Percentiles rank a stretch among this genome's conserved stretches.
Evolutionary conservation across 1,140 invertebrate species (phyloP).

Genomic region (Potamilus streckersoni): DNA sequence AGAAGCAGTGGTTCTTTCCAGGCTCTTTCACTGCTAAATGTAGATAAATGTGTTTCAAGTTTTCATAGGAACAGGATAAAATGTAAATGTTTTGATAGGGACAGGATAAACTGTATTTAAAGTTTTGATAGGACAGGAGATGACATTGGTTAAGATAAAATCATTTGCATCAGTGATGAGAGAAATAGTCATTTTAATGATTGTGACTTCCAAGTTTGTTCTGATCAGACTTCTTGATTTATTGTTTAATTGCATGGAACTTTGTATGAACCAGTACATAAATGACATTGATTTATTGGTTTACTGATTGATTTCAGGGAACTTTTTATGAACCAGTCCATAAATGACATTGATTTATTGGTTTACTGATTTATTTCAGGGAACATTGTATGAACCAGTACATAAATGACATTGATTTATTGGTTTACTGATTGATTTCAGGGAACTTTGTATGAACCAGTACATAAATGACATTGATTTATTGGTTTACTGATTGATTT

Average conservation of each 20-base stretch:
- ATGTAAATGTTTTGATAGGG: too few relatives aligned
- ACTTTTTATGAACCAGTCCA: conserved; percentile 48
- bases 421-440: conserved; percentile 36
- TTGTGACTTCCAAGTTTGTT: neutral
- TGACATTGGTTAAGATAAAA: neutral
- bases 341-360: conserved; percentile 21
- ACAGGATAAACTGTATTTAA: too few relatives aligned
- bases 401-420: conserved; percentile 23
- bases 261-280: conserved; percentile 48
- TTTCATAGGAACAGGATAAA: too few relatives aligned
- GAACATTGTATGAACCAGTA: conserved; percentile 44
- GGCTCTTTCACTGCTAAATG: too few relatives aligned
- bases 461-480: conserved; percentile 50
- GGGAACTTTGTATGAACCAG: conserved; percentile 48
- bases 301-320: conserved; percentile 46
- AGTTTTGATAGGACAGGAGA: too few relatives aligned
- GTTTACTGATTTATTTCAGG: conserved; percentile 52
- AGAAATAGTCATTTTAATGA: neutral
- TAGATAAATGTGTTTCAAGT: too few relatives aligned
- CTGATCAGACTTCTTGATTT: conserved; percentile 17
- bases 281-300: conserved; percentile 6
- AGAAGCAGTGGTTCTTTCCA: too few relatives aligned
- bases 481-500: conserved; percentile 30
- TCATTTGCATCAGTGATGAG: conserved; percentile 1
- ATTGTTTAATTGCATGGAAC: conserved; percentile 47